phyloP scores from a whole-genome alignment of 37 sponge, comb jelly and placozoan genomes.

The Bolinopsis microptera region DNA sequence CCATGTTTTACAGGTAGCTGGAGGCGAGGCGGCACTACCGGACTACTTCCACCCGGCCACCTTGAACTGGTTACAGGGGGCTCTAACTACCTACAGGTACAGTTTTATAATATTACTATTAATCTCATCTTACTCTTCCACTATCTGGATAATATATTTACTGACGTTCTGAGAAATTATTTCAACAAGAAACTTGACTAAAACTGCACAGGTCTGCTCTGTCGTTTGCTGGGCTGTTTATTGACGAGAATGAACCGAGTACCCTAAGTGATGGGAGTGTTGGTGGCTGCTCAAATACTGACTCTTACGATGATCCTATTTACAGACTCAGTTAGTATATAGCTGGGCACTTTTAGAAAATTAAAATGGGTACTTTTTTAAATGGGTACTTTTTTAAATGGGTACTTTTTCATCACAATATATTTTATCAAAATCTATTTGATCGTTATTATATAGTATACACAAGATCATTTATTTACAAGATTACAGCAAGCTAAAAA shows the following conservation, averaged over 20 bases:
- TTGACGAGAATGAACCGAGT: slow-evolving; percentile 33
- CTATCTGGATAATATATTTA: no score
- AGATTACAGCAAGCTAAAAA: no score
- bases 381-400: no score
- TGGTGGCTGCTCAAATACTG: background rate
- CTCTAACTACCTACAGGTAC: slow-evolving; percentile 1
- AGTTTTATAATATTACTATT: background rate
- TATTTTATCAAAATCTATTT: no score
- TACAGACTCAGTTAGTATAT: slow-evolving; percentile 18
- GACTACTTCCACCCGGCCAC: slow-evolving; percentile 58
- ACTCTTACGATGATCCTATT: background rate
- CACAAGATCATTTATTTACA: no score
- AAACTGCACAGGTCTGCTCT: background rate
- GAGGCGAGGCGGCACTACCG: background rate
- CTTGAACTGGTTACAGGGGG: background rate
- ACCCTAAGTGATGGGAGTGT: background rate
- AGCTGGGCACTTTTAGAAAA: no score
- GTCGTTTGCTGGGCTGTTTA: background rate
- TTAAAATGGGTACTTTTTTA: no score
- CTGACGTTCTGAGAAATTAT: no score
- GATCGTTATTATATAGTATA: no score
- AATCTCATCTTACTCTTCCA: no score
- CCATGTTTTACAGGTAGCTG: slow-evolving; percentile 1
- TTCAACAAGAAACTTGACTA: background rate
- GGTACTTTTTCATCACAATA: no score